A percentile compares a stretch with the other conserved stretches of the same genome.
Evolutionary conservation across 2,113 vertebrate genomes (phyloP).

Genomic region (Paradisaea rubra): DNA sequence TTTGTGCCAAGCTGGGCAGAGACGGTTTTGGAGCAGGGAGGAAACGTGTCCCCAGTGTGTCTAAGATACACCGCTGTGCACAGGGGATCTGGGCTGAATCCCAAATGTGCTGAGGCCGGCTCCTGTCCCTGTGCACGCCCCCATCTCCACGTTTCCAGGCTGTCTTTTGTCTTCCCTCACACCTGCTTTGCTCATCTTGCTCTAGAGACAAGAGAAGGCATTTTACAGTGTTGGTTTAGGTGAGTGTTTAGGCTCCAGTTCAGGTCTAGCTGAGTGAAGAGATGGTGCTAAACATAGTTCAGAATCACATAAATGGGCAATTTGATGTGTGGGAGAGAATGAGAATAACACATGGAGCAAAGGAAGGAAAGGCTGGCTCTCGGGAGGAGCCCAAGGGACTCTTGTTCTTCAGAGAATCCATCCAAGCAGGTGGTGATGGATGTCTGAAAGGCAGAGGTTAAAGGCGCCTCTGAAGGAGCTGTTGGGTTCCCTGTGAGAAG

Average conservation of each 20-base stretch:
- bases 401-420: neutral
- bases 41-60: fast-evolving
- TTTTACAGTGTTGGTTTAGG: neutral
- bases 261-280: neutral
- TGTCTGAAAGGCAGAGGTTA: neutral
- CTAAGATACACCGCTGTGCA: fast-evolving
- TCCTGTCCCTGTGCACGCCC: neutral
- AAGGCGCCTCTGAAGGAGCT: neutral
- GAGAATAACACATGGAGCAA: fast-evolving
- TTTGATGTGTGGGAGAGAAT: neutral
- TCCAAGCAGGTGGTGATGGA: neutral
- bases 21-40: fast-evolving
- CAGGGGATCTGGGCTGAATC: neutral
- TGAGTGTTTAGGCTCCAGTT: neutral
- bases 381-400: neutral
- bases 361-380: neutral
- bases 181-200: neutral
- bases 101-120: fast-evolving
- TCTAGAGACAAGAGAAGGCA: fast-evolving
- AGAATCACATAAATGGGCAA: neutral
- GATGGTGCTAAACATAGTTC: neutral
- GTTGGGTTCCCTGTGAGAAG: neutral
- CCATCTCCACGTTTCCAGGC: neutral
- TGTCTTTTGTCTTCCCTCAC: neutral
- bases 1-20: neutral